These are phyloP conservation scores for Pteronura brasiliensis DNA, from an alignment of 2,113 vertebrate species.

Conservation along the genomic window DNA sequence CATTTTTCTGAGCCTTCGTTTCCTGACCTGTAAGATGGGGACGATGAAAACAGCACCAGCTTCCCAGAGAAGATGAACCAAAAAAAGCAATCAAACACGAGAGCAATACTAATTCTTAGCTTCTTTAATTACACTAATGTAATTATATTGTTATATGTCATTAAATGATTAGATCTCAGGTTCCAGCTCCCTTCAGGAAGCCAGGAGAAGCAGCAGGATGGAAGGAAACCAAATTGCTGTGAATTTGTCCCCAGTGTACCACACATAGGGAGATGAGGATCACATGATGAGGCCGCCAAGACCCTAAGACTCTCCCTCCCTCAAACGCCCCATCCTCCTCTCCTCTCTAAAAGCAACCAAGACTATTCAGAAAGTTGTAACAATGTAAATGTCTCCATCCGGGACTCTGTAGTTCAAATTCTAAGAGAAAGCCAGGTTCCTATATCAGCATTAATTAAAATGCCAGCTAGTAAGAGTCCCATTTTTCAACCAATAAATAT, in stretches of 20 bases:
- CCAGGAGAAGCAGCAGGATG: not conserved
- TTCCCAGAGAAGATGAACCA: not conserved
- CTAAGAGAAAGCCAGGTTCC: constrained; percentile 59
- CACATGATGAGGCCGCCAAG: rapidly evolving
- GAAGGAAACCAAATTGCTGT: not conserved
- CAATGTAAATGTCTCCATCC: not conserved
- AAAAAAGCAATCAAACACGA: not conserved
- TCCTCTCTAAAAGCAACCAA: not conserved
- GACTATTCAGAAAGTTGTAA: not conserved
- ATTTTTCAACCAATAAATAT: constrained; percentile 54
- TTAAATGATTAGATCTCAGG: not conserved
- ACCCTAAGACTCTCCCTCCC: not conserved
- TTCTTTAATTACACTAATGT: not conserved
- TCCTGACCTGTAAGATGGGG: not conserved
- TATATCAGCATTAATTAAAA: constrained; percentile 69
- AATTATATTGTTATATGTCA: not conserved
- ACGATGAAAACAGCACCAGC: not conserved
- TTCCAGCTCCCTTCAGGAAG: not conserved
- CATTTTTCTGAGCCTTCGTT: not conserved
- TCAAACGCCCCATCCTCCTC: not conserved
- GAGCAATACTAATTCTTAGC: not conserved
- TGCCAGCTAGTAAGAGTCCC: constrained; percentile 69
- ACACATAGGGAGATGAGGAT: not conserved
- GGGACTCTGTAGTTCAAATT: constrained; percentile 1
- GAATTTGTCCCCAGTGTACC: not conserved